Evolutionary conservation across 2,113 vertebrate species (phyloP).

Genomic region (Hydropotes inermis): DNA sequence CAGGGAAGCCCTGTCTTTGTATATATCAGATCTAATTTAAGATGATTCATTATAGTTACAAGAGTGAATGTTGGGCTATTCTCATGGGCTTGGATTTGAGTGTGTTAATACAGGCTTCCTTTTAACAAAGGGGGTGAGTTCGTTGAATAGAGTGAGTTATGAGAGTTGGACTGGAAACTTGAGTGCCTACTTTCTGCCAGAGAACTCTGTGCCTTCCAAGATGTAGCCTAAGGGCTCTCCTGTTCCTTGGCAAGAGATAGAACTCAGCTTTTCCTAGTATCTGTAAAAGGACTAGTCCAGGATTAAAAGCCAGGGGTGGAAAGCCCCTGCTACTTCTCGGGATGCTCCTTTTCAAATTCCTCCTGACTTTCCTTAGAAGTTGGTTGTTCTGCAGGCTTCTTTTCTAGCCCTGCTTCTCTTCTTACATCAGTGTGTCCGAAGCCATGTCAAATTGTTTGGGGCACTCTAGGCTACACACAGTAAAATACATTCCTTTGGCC

Average conservation of each 20-base stretch:
- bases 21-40: background rate
- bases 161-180: background rate
- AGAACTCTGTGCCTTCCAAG: background rate
- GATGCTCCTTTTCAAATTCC: background rate
- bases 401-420: background rate
- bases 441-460: background rate
- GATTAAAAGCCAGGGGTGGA: background rate
- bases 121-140: background rate
- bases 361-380: background rate
- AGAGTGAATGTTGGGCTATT: background rate
- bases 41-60: too few species aligned
- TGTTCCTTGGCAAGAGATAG: background rate
- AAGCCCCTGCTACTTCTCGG: background rate
- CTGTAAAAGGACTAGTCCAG: background rate
- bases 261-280: background rate
- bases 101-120: background rate
- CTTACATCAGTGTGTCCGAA: background rate
- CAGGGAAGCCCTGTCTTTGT: background rate
- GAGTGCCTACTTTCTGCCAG: background rate
- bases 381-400: background rate
- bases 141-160: background rate
- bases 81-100: background rate
- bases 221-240: fast-evolving
- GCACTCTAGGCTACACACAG: background rate
- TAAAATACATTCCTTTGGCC: background rate